Conservation (phyloP, 2,888 invertebrate genomes). For the Hecatera dysodea region DNA sequence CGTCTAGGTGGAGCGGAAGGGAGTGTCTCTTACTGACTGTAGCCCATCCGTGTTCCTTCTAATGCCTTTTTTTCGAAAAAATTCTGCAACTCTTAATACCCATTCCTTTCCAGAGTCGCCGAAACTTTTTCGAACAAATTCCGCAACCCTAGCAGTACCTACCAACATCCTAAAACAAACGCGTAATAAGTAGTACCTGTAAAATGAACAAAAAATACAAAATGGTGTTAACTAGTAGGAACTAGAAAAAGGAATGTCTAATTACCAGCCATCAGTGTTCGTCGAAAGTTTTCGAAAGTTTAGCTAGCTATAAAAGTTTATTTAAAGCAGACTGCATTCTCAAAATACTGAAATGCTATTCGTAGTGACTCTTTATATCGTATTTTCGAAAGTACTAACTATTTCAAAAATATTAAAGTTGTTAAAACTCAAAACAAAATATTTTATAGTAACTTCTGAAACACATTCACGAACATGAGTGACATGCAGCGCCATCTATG, state of each 20-base stretch:
- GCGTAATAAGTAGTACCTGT: too few relatives aligned
- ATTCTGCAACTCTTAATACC: too few relatives aligned
- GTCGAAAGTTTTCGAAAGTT: slow-evolving; percentile 8
- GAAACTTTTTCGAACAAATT: too few relatives aligned
- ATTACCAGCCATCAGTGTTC: neutral
- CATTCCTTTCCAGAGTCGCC: too few relatives aligned
- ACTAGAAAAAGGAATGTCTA: slow-evolving; percentile 1
- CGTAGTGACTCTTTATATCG: neutral
- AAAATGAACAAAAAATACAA: neutral
- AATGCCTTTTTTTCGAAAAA: too few relatives aligned
- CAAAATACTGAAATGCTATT: neutral
- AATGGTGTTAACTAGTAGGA: neutral
- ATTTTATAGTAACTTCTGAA: slow-evolving; percentile 34
- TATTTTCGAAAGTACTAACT: neutral
- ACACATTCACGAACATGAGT: slow-evolving; percentile 45
- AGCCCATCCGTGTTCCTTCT: too few relatives aligned
- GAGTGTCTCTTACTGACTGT: too few relatives aligned
- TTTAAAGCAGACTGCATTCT: neutral
- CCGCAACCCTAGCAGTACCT: too few relatives aligned
- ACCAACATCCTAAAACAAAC: too few relatives aligned
- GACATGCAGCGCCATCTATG: slow-evolving; percentile 81
- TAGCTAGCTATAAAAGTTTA: too few relatives aligned
- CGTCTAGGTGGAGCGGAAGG: too few relatives aligned
- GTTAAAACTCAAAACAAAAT: slow-evolving; percentile 31
- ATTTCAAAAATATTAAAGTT: slow-evolving; percentile 1